Base-by-base conservation (phyloP, 2,113 vertebrate genomes). In the Herpetotheres cachinnans region DNA sequence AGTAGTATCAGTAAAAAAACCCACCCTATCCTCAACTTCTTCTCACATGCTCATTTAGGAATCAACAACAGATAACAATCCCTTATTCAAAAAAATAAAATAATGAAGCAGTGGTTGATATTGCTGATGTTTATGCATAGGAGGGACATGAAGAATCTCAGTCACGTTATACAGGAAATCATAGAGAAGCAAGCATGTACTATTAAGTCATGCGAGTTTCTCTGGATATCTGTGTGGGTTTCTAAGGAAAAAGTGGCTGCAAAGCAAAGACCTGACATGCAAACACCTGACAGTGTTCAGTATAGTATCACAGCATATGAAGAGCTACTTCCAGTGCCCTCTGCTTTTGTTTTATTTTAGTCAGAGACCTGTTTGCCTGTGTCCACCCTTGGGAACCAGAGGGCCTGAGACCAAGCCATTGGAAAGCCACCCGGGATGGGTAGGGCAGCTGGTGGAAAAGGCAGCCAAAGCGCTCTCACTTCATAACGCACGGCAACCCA, bases 191-290 rank as follows among this genome's bases (percentile, higher is more conserved):
- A 83, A 90, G 25, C 42, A 55, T 2, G 4, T 10, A 13, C 25
- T 22, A 2, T 10, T 10, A 25, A 69, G 34, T 44, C 36, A 38
- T 0, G 4, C 0, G 5, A 70, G 18, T 55, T 66, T 27, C 58
- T 91, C 27, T 46, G 49, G 62, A 21, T 16, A 56, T 7, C 87
- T 76, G 26, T 5, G 1, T 1, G 32, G 17, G 22, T 63, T 81
- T 62, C 58, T n/a, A 42, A 38, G 18, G 34, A 34, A 72, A 30
- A 78, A 61, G 44, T 54, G 19, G 25, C 67, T 40, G 30, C 44
- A 76, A 32, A 76, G 52, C 54, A 36, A 67, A 66, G 34, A 49
- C 6, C 25, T 69, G 49, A 52, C 17, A 16, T 2, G 9, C 16
- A 87, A 42, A 63, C 0, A 0, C 56, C 46, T 18, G n/a, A 30